Evolutionary conservation across 2,888 invertebrate genomes (phyloP), one percentile per base, ranked within the genome.

Genomic region (Sipha maydis): DNA sequence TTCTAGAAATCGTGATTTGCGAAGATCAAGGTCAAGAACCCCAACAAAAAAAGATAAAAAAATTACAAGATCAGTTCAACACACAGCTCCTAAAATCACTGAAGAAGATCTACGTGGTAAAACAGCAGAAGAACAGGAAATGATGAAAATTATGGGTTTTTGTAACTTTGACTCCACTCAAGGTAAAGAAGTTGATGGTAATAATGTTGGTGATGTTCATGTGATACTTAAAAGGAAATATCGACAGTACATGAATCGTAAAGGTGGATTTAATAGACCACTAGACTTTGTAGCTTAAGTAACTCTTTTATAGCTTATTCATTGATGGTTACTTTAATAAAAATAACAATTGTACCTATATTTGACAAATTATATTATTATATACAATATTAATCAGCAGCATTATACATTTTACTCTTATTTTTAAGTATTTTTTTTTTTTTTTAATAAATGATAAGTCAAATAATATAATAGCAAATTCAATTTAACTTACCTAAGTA

Each of bases 171-270:
- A 98, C 92, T 95, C 97, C 0, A 99, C 99, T 0, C 99, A 99
- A 93, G 97, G 97, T 91, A 98, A 98, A 92, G 97, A 97, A 93
- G 98, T 99, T 0, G 95, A 96, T 0, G 98, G 97, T 56, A 99
- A 99, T 92, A 97, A 98, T 91, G 95, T 95, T 86, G 98, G 98
- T n/a, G 96, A 96, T 54, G 98, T 98, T 90, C 98, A 99, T 92
- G 97, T 99, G 89, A 97, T 98, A 90, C 94, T 98, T 89, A 98
- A 99, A 93, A 94, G 99, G 91, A 97, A 98, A 93, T 99, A 98
- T 92, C 95, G 99, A 91, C 99, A 99, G 93, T 99, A 99, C 92
- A 99, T 99, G 99, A 99, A 99, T 93, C 94, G 99, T 90, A 98
- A 98, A 92, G 99, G 99, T 90, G 99, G 99, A 88, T 99, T 99